Conservation (phyloP, 2,888 invertebrate species). For the Adineta ricciae region DNA sequence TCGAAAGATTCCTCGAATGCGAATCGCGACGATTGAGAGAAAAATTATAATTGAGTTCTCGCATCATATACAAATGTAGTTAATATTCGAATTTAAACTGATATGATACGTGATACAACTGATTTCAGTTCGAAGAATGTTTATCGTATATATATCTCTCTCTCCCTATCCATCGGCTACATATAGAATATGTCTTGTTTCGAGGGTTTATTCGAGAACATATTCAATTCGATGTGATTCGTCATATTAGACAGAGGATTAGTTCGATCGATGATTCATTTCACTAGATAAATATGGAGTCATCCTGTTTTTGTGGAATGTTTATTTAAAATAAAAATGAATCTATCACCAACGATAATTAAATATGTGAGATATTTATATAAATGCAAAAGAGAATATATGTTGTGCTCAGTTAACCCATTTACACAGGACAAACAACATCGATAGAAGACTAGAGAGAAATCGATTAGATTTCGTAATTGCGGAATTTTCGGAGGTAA, state of each 20-base stretch:
- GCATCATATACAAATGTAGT: neutral
- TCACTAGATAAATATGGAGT: too few species aligned
- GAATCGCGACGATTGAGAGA: neutral
- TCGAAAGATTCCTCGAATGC: neutral
- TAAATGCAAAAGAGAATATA: neutral
- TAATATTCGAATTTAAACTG: neutral
- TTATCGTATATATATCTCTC: neutral
- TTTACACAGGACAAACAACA: neutral
- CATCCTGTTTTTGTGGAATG: neutral
- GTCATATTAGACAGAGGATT: neutral
- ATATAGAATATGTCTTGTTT: neutral
- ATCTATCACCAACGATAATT: neutral
- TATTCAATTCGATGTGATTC: neutral
- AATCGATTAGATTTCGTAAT: neutral
- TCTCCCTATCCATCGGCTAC: neutral
- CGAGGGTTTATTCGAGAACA: neutral
- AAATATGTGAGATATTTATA: neutral
- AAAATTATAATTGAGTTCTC: neutral
- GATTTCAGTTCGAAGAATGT: neutral
- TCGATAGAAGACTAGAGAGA: neutral
- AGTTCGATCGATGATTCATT: neutral
- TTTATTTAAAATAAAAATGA: neutral
- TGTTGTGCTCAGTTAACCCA: too few species aligned
- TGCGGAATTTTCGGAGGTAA: neutral
- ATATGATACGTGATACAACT: neutral